Evolutionary conservation across 2,113 vertebrate species (phyloP), one percentile per base, ranked within the genome.

Genomic region (Mugil cephalus): DNA sequence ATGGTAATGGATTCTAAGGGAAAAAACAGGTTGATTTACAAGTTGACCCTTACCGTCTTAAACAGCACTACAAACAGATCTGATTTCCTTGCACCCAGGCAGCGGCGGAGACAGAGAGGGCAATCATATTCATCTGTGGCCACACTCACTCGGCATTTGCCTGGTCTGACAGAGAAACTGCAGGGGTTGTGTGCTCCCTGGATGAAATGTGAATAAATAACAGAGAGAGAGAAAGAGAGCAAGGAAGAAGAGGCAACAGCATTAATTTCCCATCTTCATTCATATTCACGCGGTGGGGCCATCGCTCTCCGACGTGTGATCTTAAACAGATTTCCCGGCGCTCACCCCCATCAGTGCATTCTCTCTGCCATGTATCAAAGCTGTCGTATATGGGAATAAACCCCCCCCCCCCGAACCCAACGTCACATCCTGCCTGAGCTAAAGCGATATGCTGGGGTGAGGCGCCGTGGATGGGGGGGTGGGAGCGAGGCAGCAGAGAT

Each of bases 141-240:
- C 42, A 61, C 64, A 70, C 79, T 82, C 75, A 14, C 55, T 70
- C 56, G 38, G 77, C 63, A 73, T 86, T 82, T 71, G 53, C 80
- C 64, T 82, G 74, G 74, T 85, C 84, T 83, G 78, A 77, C 83
- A 75, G 80, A 69, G 79, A 86, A 89, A 89, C 80, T 70, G 78
- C 58, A 14, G 86, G 87, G 76, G 81, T 66, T 86, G 83, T 80
- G 81, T 74, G 85, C 65, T 87, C 74, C 77, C 82, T 84, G 79
- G 86, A 89, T 84, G 80, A 90, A 93, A 90, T 77, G 81, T 72
- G 80, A 91, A 91, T 90, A 91, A 92, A 91, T 84, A 89, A 81
- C 72, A 61, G 35, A 68, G 35, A 40, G 61, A 56, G 61, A 24
- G 51, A 2, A 13, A 51, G 43, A 24, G 39, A 39, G 51, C 13